Evolutionary conservation across 2,888 invertebrate genomes (phyloP).

Genomic region (Caenorhabditis sp.): DNA sequence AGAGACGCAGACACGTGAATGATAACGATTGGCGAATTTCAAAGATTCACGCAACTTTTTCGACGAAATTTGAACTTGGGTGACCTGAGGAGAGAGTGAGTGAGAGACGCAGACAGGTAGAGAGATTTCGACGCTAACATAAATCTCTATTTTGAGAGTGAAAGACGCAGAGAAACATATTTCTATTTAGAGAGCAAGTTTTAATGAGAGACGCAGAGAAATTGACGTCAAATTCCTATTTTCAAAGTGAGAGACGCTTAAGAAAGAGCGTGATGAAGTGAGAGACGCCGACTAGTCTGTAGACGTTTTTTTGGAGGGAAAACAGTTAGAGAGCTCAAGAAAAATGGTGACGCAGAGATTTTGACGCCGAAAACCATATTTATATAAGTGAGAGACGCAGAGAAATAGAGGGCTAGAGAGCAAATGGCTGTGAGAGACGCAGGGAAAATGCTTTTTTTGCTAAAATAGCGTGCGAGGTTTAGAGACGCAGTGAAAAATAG

Average conservation of each 20-base stretch:
- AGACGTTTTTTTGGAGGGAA: too few species aligned
- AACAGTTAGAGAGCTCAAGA: neutral
- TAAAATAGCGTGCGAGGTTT: too few species aligned
- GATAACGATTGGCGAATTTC: slow-evolving; percentile 1
- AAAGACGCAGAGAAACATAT: neutral
- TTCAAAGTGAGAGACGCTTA: neutral
- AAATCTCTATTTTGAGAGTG: neutral
- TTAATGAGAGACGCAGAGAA: neutral
- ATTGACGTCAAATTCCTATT: neutral
- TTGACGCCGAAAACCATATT: too few species aligned
- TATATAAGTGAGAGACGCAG: neutral
- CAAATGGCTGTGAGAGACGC: too few species aligned
- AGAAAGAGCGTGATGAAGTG: neutral
- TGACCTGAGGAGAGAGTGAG: neutral
- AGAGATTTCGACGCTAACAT: too few species aligned
- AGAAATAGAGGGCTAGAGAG: neutral
- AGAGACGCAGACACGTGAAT: slow-evolving; percentile 1
- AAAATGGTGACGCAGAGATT: neutral
- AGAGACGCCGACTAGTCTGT: neutral
- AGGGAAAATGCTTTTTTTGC: too few species aligned
- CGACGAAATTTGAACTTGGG: neutral
- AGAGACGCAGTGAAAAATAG: too few species aligned
- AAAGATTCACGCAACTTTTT: neutral
- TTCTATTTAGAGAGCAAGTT: neutral
- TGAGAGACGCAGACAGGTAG: neutral